phyloP scores from a whole-genome alignment of 2,113 vertebrate species.

The Crotalus viridis region DNA sequence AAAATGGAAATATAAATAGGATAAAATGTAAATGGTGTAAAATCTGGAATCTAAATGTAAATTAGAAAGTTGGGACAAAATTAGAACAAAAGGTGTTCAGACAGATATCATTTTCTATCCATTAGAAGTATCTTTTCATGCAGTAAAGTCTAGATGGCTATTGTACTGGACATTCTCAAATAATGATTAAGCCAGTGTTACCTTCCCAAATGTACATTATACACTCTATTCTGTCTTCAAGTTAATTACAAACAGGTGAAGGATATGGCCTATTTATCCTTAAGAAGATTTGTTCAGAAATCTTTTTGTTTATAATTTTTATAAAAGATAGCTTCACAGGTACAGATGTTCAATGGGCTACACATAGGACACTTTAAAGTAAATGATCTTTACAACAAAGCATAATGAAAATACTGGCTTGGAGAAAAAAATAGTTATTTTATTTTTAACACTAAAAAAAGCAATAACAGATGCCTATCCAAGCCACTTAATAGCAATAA shows the following conservation, averaged over 20 bases:
- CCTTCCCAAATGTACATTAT: neutral
- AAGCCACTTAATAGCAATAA: conserved; percentile 21
- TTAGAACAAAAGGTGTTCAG: neutral
- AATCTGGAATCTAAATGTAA: neutral
- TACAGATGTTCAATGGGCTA: neutral
- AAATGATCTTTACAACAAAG: conserved; percentile 21
- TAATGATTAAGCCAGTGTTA: neutral
- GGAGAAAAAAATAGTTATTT: conserved; percentile 43
- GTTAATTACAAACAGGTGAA: neutral
- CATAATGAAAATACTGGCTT: neutral
- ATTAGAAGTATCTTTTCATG: neutral
- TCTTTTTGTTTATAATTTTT: conserved; percentile 26
- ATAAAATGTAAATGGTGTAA: neutral
- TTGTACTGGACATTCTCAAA: neutral
- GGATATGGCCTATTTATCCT: neutral
- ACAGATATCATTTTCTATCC: neutral
- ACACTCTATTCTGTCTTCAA: neutral
- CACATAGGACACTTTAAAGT: conserved; percentile 23
- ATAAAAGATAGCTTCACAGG: neutral
- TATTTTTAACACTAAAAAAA: conserved; percentile 43
- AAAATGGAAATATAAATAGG: neutral
- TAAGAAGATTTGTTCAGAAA: neutral
- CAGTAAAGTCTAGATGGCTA: neutral
- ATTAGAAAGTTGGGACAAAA: neutral
- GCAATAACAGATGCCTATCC: conserved; percentile 42